Evolutionary conservation across 1,140 invertebrate genomes (phyloP), one percentile per base, ranked within the genome.

Genomic region (Drosophila mauritiana): DNA sequence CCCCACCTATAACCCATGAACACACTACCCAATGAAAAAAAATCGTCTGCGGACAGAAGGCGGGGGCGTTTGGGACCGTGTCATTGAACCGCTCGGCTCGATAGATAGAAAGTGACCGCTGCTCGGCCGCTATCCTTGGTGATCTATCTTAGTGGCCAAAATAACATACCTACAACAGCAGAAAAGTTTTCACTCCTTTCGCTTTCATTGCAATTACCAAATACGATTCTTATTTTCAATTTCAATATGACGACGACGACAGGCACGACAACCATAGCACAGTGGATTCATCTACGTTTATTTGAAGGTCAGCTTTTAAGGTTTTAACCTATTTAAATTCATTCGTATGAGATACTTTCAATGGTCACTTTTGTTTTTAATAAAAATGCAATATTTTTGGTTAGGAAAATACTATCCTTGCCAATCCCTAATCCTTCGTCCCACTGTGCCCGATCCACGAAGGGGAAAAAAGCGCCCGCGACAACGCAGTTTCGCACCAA

Each of bases 181-280:
- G 76, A 70, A 78, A 78, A 54, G 85, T 89, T 89, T 89, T 89
- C 84, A 89, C 84, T 89, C 84, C 84, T 89, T 89, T 89, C 84
- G 84, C 84, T 89, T 89, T 89, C 84, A 80, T 89, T 84, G 73
- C 84, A 89, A 89, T 89, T 89, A 89, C 84, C 84, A 89, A 89
- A 89, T 89, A 89, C 84, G 84, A 89, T 89, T 89, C 84, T 89
- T 89, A 89, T 89, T 89, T 89, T 89, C 84, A 90, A 89, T 89
- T 89, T 89, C 84, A 89, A 89, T 89, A 89, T 89, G 84, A 89
- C 58, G 76, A 78, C 84, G 80, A 80, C 85, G 84, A 88, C 83
- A 88, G 76, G 57, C 67, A 72, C 76, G 76, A 78, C 75, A 62
- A 64, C 63, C 57, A 53, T 31, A 20, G 61, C 53, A 85, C 83